Conservation (phyloP, 2,888 invertebrate genomes). For the Lymantria dispar region DNA sequence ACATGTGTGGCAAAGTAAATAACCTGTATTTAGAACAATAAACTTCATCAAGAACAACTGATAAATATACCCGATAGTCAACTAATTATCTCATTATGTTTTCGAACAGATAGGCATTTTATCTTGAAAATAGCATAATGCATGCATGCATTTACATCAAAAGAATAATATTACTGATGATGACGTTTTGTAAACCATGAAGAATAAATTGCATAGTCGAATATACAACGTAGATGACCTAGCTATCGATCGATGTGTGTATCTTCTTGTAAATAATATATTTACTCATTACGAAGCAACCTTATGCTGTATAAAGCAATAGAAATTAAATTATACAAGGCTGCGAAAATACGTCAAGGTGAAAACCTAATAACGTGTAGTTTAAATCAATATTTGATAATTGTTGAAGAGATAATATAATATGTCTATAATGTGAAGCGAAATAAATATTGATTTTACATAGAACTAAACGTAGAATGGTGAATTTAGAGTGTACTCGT, state of each 20-base stretch:
- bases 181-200: conserved; percentile 18
- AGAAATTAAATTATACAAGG: conserved; percentile 2
- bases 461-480: too few species aligned
- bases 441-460: too few species aligned
- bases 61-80: conserved; percentile 62
- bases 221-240: not conserved
- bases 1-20: conserved; percentile 59
- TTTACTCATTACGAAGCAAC: not conserved
- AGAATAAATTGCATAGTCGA: not conserved
- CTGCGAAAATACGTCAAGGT: conserved; percentile 1
- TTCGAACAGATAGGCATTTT: conserved; percentile 53
- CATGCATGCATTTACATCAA: conserved; percentile 40
- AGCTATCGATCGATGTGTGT: not conserved
- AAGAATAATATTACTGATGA: conserved; percentile 33
- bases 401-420: not conserved
- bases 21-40: conserved; percentile 74
- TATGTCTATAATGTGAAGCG: not conserved
- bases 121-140: conserved; percentile 56
- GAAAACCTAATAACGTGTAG: not conserved
- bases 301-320: not conserved
- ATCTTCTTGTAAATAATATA: not conserved
- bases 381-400: not conserved
- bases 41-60: conserved; percentile 72
- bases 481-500: not conserved
- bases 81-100: conserved; percentile 68